Conservation (phyloP, 2,888 invertebrate species). For the Ornithoptera priamus region DNA sequence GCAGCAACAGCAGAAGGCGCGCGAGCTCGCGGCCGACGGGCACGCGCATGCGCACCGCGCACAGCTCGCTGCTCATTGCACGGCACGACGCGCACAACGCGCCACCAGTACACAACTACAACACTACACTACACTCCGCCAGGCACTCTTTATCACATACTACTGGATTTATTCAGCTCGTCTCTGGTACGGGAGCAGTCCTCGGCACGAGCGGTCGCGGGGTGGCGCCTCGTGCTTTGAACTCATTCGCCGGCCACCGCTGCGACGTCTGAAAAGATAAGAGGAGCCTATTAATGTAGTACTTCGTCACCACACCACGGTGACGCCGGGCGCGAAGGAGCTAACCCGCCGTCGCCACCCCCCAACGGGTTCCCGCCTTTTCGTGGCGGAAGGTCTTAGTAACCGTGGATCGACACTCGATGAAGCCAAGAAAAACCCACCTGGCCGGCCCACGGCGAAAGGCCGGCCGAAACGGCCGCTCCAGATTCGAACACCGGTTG, state of each 20-base stretch:
- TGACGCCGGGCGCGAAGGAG: too few relatives aligned
- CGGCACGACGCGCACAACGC: slow-evolving; percentile 32
- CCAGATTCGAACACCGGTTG: too few relatives aligned
- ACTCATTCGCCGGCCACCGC: slow-evolving; percentile 58
- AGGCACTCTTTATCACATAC: slow-evolving; percentile 66
- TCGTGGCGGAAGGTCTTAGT: too few relatives aligned
- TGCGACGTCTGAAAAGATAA: slow-evolving; percentile 48
- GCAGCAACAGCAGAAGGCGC: slow-evolving; percentile 54
- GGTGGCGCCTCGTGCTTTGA: slow-evolving; percentile 38
- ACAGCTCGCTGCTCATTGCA: slow-evolving; percentile 61
- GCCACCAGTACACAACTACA: slow-evolving; percentile 37
- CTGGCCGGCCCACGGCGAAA: too few relatives aligned
- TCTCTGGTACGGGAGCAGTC: slow-evolving; percentile 43
- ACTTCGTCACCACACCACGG: not conserved
- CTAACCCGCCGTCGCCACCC: too few relatives aligned
- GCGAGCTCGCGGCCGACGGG: slow-evolving; percentile 51
- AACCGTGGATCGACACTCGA: too few relatives aligned
- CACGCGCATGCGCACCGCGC: slow-evolving; percentile 50
- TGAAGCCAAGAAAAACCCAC: too few relatives aligned
- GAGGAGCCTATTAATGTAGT: slow-evolving; percentile 15
- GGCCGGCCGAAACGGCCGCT: too few relatives aligned
- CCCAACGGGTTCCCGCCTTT: too few relatives aligned
- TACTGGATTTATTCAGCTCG: slow-evolving; percentile 45
- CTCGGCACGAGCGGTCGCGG: slow-evolving; percentile 29
- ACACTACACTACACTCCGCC: slow-evolving; percentile 46